Base-by-base conservation (phyloP, 1,140 invertebrate species). In the Grapholita molesta region DNA sequence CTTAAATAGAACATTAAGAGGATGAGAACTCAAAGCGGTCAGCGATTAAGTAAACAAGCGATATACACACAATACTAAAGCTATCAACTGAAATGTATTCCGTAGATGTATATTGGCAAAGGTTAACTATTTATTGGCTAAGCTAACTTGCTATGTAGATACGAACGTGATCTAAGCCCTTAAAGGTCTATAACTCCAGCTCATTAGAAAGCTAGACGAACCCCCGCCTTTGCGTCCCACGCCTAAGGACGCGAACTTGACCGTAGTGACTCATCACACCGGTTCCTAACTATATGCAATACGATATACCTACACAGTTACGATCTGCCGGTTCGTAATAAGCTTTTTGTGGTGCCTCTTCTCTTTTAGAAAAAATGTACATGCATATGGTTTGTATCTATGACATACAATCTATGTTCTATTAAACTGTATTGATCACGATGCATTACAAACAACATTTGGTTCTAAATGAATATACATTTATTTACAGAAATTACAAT, bases 181-280 rank as follows among this genome's bases (percentile, higher is more conserved):
- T 9, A 48, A 48, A 21, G 15, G 21, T 0, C 42, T 48, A 48
- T 21, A 48, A 48, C 18, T 7, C 18, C 8, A 18, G 55, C 25
- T 61, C 55, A 61, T 61, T 61, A 61, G 55, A 61, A 61, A 61
- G 55, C 55, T 61, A 61, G 28, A 61, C 55, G 55, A 12, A 61
- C 25, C 24, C 23, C 24, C 53, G 8, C 24, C 3, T 25, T n/a
- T 1, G 55, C 25, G 11, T 48, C 66, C 35, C 66, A 61, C 55
- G 55, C 66, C 38, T 12, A 42, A 67, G 66, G 66, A 67, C 68
- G 66, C 69, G 72, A 77, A 77, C 75, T 77, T 77, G 75, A 77
- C 72, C 75, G 75, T 21, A 35, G 6, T 74, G 75, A 77, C 28
- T 77, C 75, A 74, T 42, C 69, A 53, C 24, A 52, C 70, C 72